Evolutionary conservation across 30 jellyfish, hydroid and myxozoan species (phyloP).

Genomic region (Phacellophora camtschatica): DNA sequence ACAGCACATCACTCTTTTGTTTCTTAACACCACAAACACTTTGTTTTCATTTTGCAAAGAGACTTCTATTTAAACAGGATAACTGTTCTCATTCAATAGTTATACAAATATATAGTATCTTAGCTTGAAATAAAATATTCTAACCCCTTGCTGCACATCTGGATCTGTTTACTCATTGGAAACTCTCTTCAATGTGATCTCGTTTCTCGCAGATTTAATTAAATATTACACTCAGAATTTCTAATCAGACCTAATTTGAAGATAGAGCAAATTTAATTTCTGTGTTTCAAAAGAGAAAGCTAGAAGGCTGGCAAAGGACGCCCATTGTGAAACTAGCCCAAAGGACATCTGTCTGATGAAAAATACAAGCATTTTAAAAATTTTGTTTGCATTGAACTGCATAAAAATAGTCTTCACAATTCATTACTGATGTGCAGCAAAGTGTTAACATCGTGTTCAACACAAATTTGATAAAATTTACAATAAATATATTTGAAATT

Average conservation of each 20-base stretch:
- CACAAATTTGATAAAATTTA: constrained; percentile 30
- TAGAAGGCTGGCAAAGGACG: too few species aligned
- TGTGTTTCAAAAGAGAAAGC: too few species aligned
- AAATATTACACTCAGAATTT: too few species aligned
- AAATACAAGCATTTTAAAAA: too few species aligned
- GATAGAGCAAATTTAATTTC: too few species aligned
- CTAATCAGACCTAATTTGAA: too few species aligned
- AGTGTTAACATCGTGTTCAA: constrained; percentile 63
- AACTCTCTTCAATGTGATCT: too few species aligned
- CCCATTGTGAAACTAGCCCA: too few species aligned
- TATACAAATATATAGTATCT: constrained; percentile 21
- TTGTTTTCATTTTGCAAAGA: constrained; percentile 40
- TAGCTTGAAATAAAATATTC: constrained; percentile 1
- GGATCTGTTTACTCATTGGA: not conserved
- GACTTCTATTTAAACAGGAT: constrained; percentile 41
- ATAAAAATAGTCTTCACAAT: too few species aligned
- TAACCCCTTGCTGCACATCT: constrained; percentile 25
- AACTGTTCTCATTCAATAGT: constrained; percentile 22
- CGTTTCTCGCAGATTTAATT: too few species aligned
- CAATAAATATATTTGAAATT: constrained; percentile 39
- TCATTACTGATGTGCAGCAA: constrained; percentile 15
- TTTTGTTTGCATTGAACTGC: too few species aligned
- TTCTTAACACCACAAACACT: constrained; percentile 27
- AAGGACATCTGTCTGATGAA: too few species aligned
- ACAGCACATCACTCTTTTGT: constrained; percentile 14